Evolutionary conservation across 2,113 vertebrate species (phyloP).

Genomic region (Glareola pratincola): DNA sequence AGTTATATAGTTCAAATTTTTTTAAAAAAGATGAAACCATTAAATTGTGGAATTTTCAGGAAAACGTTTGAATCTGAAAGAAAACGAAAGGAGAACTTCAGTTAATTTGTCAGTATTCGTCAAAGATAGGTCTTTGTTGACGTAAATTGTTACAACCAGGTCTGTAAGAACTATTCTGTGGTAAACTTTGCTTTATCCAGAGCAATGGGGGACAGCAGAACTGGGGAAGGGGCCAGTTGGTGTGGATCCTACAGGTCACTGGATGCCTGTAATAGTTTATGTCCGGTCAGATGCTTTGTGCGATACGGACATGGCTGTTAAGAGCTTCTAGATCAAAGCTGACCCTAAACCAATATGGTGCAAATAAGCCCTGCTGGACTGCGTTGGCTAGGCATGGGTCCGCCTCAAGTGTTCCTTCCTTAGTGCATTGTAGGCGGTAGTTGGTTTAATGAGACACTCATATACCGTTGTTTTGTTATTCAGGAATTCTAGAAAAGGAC

Average conservation of each 20-base stretch:
- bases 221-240: not conserved
- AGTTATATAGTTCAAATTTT: not conserved
- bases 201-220: not conserved
- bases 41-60: not conserved
- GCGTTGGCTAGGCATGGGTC: not conserved
- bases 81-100: not conserved
- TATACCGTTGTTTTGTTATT: not conserved
- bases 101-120: not conserved
- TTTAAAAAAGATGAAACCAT: not conserved
- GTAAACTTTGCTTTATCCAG: not conserved
- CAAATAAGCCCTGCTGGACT: not conserved
- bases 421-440: not conserved
- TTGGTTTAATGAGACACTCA: not conserved
- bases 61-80: not conserved
- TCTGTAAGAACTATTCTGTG: not conserved
- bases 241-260: not conserved
- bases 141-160: not conserved
- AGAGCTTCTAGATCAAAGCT: not conserved
- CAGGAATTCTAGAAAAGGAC: not conserved
- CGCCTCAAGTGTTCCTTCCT: not conserved
- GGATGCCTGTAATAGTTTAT: not conserved
- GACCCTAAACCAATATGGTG: not conserved
- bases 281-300: not conserved
- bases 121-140: not conserved
- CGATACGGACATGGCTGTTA: fast-evolving